These are phyloP conservation scores for Neosilurus mollespiculum DNA, from an alignment of 2,797 vertebrate species.

Conservation along the genomic window DNA sequence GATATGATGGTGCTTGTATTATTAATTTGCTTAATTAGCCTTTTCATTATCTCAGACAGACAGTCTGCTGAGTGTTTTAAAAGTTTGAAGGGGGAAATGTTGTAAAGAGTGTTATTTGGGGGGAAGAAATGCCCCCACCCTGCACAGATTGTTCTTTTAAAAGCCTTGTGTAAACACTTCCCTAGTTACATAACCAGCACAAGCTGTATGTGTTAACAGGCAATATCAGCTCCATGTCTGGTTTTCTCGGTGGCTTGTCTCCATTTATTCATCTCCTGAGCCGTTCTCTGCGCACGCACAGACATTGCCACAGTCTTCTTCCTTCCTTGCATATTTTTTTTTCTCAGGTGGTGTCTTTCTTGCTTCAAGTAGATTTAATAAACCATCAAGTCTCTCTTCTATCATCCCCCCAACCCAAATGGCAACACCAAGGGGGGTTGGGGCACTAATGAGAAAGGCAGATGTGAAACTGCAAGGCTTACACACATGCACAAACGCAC, in stretches of 20 bases:
- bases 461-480: conserved; percentile 30
- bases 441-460: conserved; percentile 35
- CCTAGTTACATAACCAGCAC: conserved; percentile 71
- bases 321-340: conserved; percentile 52
- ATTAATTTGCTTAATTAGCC: conserved; percentile 28
- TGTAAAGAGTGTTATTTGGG: conserved; percentile 26
- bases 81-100: conserved; percentile 35
- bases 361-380: conserved; percentile 56
- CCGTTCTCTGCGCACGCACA: conserved; percentile 55
- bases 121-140: conserved; percentile 12
- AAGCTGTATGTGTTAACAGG: conserved; percentile 52
- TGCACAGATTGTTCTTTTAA: conserved; percentile 59
- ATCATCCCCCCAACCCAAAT: conserved; percentile 10
- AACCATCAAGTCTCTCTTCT: conserved; percentile 29
- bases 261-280: conserved; percentile 63
- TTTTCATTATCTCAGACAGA: conserved; percentile 19
- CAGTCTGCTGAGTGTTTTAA: conserved; percentile 28
- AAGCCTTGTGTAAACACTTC: conserved; percentile 73
- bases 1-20: conserved; percentile 4
- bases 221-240: conserved; percentile 65
- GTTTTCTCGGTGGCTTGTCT: conserved; percentile 70
- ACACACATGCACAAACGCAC: conserved; percentile 12
- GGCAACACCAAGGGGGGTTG: conserved; percentile 22
- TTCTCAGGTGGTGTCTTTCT: conserved; percentile 44
- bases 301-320: conserved; percentile 62